Conservation (phyloP, 2,888 invertebrate species). For the Gastracanthus pulcherrimus region DNA sequence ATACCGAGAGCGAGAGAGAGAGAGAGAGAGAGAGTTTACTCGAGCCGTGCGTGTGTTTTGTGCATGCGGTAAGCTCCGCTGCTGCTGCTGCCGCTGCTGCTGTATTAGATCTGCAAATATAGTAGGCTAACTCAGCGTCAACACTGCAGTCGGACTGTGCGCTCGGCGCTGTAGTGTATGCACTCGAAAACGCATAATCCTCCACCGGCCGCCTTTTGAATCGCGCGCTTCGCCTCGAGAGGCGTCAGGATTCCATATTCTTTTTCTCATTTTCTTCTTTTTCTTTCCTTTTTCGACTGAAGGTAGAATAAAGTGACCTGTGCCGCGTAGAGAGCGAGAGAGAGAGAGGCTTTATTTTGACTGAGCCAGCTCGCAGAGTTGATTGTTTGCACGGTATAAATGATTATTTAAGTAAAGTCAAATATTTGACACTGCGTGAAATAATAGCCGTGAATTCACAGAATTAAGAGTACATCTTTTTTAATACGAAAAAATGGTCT, state of each 20-base stretch:
- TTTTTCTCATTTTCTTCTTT: neutral
- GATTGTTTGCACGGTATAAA: slow-evolving; percentile 4
- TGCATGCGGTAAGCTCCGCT: neutral
- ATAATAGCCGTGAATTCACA: neutral
- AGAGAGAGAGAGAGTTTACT: neutral
- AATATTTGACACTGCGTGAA: slow-evolving; percentile 28
- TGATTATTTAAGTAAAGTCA: slow-evolving; percentile 12
- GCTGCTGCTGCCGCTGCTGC: too few species aligned
- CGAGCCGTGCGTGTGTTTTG: neutral
- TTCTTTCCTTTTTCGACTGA: neutral
- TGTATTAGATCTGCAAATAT: slow-evolving; percentile 28
- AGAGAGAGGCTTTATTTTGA: slow-evolving; percentile 26
- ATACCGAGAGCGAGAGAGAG: neutral
- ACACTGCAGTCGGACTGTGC: too few species aligned
- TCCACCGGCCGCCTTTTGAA: neutral
- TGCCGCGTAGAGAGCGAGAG: neutral
- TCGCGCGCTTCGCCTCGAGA: neutral
- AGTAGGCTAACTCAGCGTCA: slow-evolving; percentile 21
- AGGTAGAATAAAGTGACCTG: neutral
- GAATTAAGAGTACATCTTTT: too few species aligned
- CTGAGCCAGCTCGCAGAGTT: neutral
- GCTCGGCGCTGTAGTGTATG: neutral
- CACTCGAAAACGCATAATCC: slow-evolving; percentile 32
- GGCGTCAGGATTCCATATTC: neutral
- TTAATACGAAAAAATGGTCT: too few species aligned